Conservation (phyloP, 1,140 invertebrate genomes). For the Macrobrachium nipponense region DNA sequence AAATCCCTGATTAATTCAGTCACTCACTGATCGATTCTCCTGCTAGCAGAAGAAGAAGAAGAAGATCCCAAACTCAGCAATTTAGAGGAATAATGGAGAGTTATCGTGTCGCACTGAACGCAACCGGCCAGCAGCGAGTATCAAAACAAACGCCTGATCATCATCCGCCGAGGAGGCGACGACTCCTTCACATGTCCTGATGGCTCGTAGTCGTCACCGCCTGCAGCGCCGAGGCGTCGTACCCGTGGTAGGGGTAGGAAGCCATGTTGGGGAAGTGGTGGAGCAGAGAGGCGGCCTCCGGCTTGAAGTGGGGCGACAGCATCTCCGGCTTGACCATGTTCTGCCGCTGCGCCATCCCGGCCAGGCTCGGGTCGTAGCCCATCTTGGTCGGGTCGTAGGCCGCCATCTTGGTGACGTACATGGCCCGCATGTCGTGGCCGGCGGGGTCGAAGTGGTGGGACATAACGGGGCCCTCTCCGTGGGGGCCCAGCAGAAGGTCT, state of each 20-base stretch:
- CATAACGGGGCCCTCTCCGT: constrained; percentile 48
- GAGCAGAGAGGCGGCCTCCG: constrained; percentile 45
- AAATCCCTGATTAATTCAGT: no score
- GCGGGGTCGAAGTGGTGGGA: constrained; percentile 47
- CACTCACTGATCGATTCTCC: no score
- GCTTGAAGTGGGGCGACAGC: constrained; percentile 44
- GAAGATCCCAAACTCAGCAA: no score
- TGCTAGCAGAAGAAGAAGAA: no score
- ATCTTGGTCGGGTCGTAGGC: constrained; percentile 53
- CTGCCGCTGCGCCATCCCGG: constrained; percentile 25
- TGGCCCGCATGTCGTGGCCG: constrained; percentile 50
- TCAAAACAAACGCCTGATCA: no score
- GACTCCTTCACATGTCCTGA: constrained; percentile 40
- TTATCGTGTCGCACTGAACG: no score
- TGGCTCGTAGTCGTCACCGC: constrained; percentile 42
- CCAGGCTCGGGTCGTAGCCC: constrained; percentile 44
- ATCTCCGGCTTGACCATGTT: constrained; percentile 41
- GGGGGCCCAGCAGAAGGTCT: constrained; percentile 42
- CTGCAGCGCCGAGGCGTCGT: constrained; percentile 48
- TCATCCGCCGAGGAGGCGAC: no score
- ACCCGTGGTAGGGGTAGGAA: constrained; percentile 51
- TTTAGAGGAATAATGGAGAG: no score
- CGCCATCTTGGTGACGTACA: constrained; percentile 54
- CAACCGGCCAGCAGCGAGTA: no score
- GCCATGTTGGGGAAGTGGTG: constrained; percentile 57